phyloP scores from a whole-genome alignment of 2,888 invertebrate species.

The Drosophila parthenogenetica region DNA sequence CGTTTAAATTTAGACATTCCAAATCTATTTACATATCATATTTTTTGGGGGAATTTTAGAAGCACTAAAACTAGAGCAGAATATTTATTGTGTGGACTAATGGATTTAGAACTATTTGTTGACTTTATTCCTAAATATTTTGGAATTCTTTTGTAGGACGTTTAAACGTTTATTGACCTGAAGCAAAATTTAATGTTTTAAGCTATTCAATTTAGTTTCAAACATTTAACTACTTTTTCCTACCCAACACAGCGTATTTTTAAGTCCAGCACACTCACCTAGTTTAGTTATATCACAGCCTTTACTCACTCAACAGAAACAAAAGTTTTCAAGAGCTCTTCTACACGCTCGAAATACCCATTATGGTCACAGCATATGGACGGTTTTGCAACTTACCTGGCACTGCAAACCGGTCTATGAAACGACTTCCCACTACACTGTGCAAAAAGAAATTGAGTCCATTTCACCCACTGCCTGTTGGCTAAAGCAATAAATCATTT shows the following conservation, averaged over 20 bases:
- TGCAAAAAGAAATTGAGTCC: not conserved
- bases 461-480: conserved; percentile 3
- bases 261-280: not conserved
- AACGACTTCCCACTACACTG: conserved; percentile 7
- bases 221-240: no score
- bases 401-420: conserved; percentile 30
- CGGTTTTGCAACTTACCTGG: conserved; percentile 31
- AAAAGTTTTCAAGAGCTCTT: conserved; percentile 23
- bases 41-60: conserved; percentile 9
- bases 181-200: no score
- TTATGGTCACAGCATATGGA: not conserved
- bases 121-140: not conserved
- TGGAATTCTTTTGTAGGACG: no score
- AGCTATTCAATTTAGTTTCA: no score
- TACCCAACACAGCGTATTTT: not conserved
- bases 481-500: not conserved
- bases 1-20: conserved; percentile 38
- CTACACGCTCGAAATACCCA: conserved; percentile 18
- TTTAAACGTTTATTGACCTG: no score
- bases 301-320: conserved; percentile 3
- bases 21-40: conserved; percentile 11
- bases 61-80: conserved; percentile 8
- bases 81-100: not conserved
- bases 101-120: conserved; percentile 3
- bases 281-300: conserved; percentile 4